Base-by-base conservation (phyloP, 2,797 vertebrate species). In the Scolopax bukidnonensis region DNA sequence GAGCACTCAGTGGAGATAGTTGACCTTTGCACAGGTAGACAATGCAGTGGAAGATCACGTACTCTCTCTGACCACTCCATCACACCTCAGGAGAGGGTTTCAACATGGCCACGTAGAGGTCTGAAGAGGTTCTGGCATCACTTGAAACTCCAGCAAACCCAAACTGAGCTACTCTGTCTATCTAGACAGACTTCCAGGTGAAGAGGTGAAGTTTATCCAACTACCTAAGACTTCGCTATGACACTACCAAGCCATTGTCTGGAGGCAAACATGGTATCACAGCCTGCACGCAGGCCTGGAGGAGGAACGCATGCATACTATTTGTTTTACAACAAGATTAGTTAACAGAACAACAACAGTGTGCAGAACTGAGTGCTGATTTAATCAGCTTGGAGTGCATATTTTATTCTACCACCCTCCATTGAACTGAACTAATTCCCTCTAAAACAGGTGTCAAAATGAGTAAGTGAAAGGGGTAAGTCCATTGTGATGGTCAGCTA, bases 401-500 rank as follows among this genome's bases (percentile, higher is more conserved):
- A 28, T 68, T 95, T 95, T 89, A 76, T 78, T 84, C 38, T 85
- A 56, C 33, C n/a, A 85, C 16, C 54, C 25, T 87, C 32, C 48
- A 38, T 56, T 76, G 70, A 70, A 74, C 77, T 76, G 70, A 70
- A 74, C 77, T 59, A 73, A 90, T 61, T 80, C 50, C 73, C 81
- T 91, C 76, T 90, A 88, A 97, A 74, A 89, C 85, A 50, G 41
- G 65, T 88, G 88, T 90, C 89, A 95, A 95, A 95, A 70, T 60
- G 63, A 92, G 56, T 48, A 32, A 87, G 53, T 47, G 45, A 90
- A 75, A 93, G 82, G 69, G 30, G 20, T 84, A 77, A 56, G 41
- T 84, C 30, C 14, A 69, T 75, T 94, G 71, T 79, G 48, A 89
- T 51, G 16, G 47, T 75, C 93, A 61, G 12, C 14, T 84, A 83